Evolutionary conservation across 2,888 invertebrate species (phyloP), one percentile per base, ranked within the genome.

Genomic region (Lepidocyrtoides sp.): DNA sequence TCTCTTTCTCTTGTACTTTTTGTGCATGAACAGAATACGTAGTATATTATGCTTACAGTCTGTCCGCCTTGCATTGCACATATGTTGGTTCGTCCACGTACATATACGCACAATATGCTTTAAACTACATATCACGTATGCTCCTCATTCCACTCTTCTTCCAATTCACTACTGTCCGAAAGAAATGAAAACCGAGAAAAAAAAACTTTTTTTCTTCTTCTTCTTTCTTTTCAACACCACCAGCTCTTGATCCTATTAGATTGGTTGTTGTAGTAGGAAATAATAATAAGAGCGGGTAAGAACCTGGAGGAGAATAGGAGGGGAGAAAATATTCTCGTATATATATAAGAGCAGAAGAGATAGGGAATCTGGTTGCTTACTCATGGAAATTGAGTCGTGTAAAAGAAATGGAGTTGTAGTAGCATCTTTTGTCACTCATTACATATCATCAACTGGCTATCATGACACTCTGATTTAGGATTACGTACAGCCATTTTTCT

Each of bases 401-500:
- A 20, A 60, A 57, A 60, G 44, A n/a, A 29, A 75, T 75, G 51
- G 69, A 77, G 77, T 77, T 44, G 83, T 81, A 79, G 82, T 36
- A 89, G 86, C 90, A 93, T 86, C 89, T 89, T 92, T 91, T 92
- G 92, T 92, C 93, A 92, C 93, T 92, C 92, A 93, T 93, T 93
- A 93, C 89, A 77, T 91, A 91, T 92, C 92, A 93, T 93, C 93
- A 93, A 93, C 85, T 92, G 88, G 54, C 91, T 86, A 92, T 93
- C 91, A 93, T 90, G 89, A 85, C 91, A 91, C 90, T 93, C 92
- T 93, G 93, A 92, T 93, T 93, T 92, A 89, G 90, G 89, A 92
- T 93, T 91, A 91, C 84, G 87, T 66, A 48, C 79, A 86, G 63
- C 89, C 41, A 88, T 90, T 84, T 89, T 54, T 82, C 77, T 88